Base-by-base conservation (phyloP, 1,140 invertebrate genomes). In the Drosophila miranda region DNA sequence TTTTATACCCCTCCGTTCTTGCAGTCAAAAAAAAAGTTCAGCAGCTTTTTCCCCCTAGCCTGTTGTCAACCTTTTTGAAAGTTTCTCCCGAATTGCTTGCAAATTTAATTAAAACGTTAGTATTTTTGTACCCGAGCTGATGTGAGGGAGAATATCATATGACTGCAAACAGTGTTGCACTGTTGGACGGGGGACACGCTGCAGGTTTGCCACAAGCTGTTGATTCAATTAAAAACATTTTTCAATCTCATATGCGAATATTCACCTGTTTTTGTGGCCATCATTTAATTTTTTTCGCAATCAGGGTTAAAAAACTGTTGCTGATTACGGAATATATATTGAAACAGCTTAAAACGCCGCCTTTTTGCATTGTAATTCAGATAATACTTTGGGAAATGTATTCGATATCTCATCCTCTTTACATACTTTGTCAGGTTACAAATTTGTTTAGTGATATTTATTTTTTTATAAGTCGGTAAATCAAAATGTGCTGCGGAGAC, bases 81-180 rank as follows among this genome's bases (percentile, higher is more conserved):
- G 34, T 48, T 87, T 69, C 55, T 68, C 54, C 69, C 72, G 58
- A 83, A 79, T 79, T 80, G 72, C 81, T 70, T 62, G 66, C 81
- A 86, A 82, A 87, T 87, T 78, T 87, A 86, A 87, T 86, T 86
- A 86, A 86, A 86, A 78, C 64, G 70, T 77, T 87, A 74, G 74
- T 58, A 81, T 77, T 86, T 77, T 63, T 62, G 67, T 73, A 57
- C 54, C 16, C 41, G 14, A 23, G 44, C 42, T 21, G 28, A 34
- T 49, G 19, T 8, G 5, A 2, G 6, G 8, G 23, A 44, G 51
- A 56, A 61, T 52, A 60, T 45, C 14, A 30, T 50, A 60, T 30
- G 48, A 46, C 14, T 26, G 42, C 28, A 42, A 26, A 30, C 44
- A 44, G 44, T 21, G 23, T 26, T 23, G 23, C 23, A 23, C 3